Percentiles rank a stretch among this genome's conserved stretches.
Conservation (phyloP, 1,140 invertebrate species). For the Drosophila rhopaloa region DNA sequence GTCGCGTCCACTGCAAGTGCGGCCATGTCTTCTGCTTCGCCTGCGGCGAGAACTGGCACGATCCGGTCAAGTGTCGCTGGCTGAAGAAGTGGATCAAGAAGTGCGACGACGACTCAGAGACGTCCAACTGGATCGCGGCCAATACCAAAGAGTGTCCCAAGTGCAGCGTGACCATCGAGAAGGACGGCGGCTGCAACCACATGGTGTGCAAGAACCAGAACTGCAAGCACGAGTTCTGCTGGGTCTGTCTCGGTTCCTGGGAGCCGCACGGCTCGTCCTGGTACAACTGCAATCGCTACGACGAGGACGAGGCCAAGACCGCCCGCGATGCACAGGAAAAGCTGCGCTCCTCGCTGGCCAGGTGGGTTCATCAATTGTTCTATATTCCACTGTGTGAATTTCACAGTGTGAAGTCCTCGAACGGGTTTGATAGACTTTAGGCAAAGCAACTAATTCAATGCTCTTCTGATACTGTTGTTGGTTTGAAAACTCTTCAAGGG, state of each 20-base stretch:
- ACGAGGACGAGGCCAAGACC: conserved; percentile 98
- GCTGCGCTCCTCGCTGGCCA: conserved; percentile 92
- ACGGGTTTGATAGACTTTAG: not conserved
- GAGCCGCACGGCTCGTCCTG: conserved; percentile 99
- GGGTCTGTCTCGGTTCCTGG: conserved; percentile 99
- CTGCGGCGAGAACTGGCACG: conserved; percentile 99
- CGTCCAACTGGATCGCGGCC: conserved; percentile 99
- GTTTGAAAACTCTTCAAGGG: no score
- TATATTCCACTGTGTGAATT: no score
- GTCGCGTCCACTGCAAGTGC: conserved; percentile 97
- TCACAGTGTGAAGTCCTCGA: no score
- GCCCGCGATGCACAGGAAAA: conserved; percentile 98
- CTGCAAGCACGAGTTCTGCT: conserved; percentile 99
- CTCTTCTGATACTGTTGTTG: no score
- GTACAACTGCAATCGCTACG: conserved; percentile 99
- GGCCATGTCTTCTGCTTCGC: conserved; percentile 98
- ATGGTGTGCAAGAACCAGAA: conserved; percentile 99
- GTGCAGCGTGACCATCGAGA: conserved; percentile 99
- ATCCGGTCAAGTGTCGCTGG: conserved; percentile 97
- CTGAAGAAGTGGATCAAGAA: conserved; percentile 99
- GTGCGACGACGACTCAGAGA: conserved; percentile 99
- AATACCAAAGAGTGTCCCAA: conserved; percentile 99
- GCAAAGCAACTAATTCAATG: no score
- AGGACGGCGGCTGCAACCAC: conserved; percentile 99
- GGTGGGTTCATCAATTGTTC: conserved; percentile 38